Evolutionary conservation across 2,797 vertebrate species (phyloP).

Genomic region (Triplophysa yarkandensis): DNA sequence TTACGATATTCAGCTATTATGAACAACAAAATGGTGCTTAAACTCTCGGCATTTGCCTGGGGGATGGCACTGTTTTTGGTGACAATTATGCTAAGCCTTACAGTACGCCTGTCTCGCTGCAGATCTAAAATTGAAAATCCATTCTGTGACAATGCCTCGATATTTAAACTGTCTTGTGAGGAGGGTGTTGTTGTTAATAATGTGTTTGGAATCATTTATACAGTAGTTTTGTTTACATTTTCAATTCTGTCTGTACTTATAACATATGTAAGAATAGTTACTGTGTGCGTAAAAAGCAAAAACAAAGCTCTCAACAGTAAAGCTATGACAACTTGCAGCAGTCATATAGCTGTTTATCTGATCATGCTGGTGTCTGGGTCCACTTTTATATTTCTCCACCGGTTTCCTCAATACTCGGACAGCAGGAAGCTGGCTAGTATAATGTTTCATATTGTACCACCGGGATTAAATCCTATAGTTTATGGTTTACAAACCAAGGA

Average conservation of each 20-base stretch:
- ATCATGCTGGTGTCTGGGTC: constrained; percentile 52
- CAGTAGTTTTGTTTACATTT: constrained; percentile 61
- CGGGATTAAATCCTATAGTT: constrained; percentile 57
- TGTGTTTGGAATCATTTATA: constrained; percentile 1
- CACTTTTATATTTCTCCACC: constrained; percentile 45
- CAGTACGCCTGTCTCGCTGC: constrained; percentile 68
- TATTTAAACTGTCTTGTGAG: constrained; percentile 63
- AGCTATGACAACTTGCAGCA: constrained; percentile 68
- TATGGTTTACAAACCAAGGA: constrained; percentile 62
- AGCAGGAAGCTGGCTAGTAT: constrained; percentile 52
- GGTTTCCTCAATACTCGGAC: constrained; percentile 53
- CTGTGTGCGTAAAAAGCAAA: constrained; percentile 63
- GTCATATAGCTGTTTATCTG: constrained; percentile 61
- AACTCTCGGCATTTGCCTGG: constrained; percentile 41
- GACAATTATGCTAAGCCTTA: constrained; percentile 65
- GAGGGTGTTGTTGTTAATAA: constrained; percentile 36
- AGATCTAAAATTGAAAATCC: constrained; percentile 62
- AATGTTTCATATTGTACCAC: constrained; percentile 53
- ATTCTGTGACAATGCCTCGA: constrained; percentile 80
- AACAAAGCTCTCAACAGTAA: constrained; percentile 59
- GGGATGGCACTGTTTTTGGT: constrained; percentile 62
- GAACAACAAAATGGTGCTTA: neutral
- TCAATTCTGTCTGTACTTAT: constrained; percentile 64
- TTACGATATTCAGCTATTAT: neutral
- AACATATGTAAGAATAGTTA: constrained; percentile 71